Conservation (phyloP, 2,888 invertebrate genomes). For the Poecilobothrus nobilitatus region DNA sequence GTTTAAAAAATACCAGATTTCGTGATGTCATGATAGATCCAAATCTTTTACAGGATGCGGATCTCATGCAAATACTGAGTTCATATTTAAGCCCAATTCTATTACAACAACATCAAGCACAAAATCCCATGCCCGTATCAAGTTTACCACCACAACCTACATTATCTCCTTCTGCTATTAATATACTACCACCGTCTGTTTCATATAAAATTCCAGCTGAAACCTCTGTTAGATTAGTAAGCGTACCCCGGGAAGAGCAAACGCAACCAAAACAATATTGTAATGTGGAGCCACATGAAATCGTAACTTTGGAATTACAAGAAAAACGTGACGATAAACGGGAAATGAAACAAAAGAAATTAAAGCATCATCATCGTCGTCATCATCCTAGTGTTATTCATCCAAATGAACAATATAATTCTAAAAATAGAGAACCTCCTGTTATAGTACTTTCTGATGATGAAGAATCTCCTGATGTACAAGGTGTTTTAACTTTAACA, state of each 20-base stretch:
- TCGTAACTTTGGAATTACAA: slow-evolving; percentile 3
- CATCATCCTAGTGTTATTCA: not conserved
- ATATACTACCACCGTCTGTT: slow-evolving; percentile 30
- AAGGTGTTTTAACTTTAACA: not conserved
- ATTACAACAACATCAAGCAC: slow-evolving; percentile 14
- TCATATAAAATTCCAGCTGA: slow-evolving; percentile 41
- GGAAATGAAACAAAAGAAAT: not conserved
- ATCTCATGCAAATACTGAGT: slow-evolving; percentile 40
- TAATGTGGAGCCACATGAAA: not conserved
- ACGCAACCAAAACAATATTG: not conserved
- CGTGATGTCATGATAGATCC: slow-evolving; percentile 38
- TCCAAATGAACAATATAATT: slow-evolving; percentile 13
- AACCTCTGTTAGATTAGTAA: slow-evolving; percentile 41
- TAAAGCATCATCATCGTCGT: not conserved
- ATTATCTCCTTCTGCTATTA: slow-evolving; percentile 15
- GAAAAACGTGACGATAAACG: not conserved
- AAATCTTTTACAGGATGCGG: slow-evolving; percentile 39
- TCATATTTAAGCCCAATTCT: slow-evolving; percentile 31
- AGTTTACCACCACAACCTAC: slow-evolving; percentile 18
- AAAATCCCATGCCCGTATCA: slow-evolving; percentile 17
- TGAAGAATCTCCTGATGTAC: slow-evolving; percentile 20
- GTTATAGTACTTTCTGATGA: slow-evolving; percentile 11
- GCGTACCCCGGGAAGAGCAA: slow-evolving; percentile 33
- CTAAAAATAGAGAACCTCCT: not conserved
- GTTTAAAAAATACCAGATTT: slow-evolving; percentile 37